Evolutionary conservation across 1,140 invertebrate species (phyloP).

Genomic region (Campoletis sonorensis): DNA sequence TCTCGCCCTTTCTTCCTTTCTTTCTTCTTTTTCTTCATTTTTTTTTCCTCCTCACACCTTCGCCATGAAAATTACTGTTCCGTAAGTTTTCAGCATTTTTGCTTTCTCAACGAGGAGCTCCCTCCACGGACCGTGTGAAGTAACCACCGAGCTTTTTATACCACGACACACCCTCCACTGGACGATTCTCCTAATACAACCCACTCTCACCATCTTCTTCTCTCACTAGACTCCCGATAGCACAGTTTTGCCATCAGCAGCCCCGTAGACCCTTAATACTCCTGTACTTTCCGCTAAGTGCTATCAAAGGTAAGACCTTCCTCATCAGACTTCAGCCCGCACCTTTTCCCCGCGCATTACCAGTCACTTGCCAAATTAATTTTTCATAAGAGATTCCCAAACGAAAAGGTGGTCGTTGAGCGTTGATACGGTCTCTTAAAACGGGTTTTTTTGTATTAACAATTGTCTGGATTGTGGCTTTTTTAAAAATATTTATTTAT

Average conservation of each 20-base stretch:
- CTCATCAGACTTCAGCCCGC: constrained; percentile 32
- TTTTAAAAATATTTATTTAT: too few species aligned
- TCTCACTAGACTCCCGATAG: background rate
- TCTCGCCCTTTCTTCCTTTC: background rate
- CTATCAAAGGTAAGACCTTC: constrained; percentile 39
- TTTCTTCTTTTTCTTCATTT: background rate
- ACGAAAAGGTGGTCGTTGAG: background rate
- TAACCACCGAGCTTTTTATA: constrained; percentile 7
- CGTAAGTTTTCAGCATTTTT: constrained; percentile 62
- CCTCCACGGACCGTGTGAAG: background rate
- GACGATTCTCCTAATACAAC: constrained; percentile 35
- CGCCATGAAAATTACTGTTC: constrained; percentile 62
- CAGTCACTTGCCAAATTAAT: constrained; percentile 35
- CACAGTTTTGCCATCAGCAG: background rate
- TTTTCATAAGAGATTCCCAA: constrained; percentile 27
- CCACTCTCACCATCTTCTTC: background rate
- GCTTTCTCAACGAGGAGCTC: constrained; percentile 36
- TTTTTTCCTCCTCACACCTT: background rate
- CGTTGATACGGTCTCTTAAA: constrained; percentile 7
- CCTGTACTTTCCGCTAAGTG: constrained; percentile 43
- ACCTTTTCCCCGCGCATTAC: too few species aligned
- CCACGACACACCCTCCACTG: constrained; percentile 10
- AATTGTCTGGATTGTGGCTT: too few species aligned
- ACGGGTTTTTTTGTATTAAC: background rate
- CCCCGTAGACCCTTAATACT: constrained; percentile 32